phyloP scores from a whole-genome alignment of 1,140 invertebrate species.

The Nasonia vitripennis region DNA sequence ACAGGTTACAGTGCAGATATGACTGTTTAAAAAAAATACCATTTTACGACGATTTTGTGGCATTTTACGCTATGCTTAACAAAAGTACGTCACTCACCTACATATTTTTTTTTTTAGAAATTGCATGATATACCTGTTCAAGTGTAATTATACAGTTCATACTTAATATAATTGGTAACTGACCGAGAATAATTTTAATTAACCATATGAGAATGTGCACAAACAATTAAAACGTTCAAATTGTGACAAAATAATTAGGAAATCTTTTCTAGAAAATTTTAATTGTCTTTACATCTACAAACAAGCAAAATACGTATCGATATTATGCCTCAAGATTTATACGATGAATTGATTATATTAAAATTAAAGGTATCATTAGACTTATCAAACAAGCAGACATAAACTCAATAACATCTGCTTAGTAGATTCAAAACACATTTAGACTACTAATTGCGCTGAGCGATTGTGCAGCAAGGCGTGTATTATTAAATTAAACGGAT shows the following conservation, averaged over 20 bases:
- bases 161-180: not conserved
- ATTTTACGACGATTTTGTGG: not conserved
- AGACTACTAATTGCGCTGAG: not conserved
- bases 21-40: not conserved
- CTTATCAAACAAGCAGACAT: too few relatives aligned
- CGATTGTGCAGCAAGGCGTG: not conserved
- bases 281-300: not conserved
- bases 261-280: not conserved
- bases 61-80: not conserved
- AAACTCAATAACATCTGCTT: too few relatives aligned
- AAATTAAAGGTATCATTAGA: too few relatives aligned
- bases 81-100: not conserved
- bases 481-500: conserved; percentile 42
- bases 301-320: too few relatives aligned
- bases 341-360: too few relatives aligned
- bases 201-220: not conserved
- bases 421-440: not conserved
- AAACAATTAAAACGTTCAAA: not conserved
- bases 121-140: not conserved
- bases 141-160: not conserved
- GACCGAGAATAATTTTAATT: not conserved
- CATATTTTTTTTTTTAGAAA: not conserved
- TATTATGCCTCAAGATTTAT: too few relatives aligned
- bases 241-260: not conserved
- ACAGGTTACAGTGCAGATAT: not conserved